Evolutionary conservation across 1,140 invertebrate genomes (phyloP).

Genomic region (Babylonia areolata): DNA sequence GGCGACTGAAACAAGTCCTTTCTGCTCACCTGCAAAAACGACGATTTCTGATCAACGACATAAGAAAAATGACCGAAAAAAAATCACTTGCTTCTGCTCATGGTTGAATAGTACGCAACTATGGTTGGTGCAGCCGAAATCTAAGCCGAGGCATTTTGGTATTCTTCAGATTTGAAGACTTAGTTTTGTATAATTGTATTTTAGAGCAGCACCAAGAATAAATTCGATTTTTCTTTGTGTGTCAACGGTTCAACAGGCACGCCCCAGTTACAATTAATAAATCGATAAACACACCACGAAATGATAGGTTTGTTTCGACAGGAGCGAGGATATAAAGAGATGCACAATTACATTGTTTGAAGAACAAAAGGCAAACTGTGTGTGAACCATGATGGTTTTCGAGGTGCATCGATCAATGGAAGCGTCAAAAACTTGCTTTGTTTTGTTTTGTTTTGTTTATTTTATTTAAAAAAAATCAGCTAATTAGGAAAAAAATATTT

Average conservation of each 20-base stretch:
- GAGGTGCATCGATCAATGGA: not conserved
- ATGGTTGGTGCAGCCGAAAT: not conserved
- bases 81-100: not conserved
- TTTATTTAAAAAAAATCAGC: too few relatives aligned
- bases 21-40: not conserved
- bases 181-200: not conserved
- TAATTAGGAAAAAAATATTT: too few relatives aligned
- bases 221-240: slow-evolving; percentile 1
- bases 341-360: too few relatives aligned
- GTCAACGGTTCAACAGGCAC: not conserved
- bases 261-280: not conserved
- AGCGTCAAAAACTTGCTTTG: not conserved
- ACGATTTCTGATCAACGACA: not conserved
- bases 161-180: not conserved
- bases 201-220: not conserved
- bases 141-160: not conserved
- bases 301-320: not conserved
- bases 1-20: not conserved
- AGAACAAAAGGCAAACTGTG: too few relatives aligned
- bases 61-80: not conserved
- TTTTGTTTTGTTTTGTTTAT: too few relatives aligned
- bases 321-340: not conserved
- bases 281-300: not conserved
- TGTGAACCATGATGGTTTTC: too few relatives aligned
- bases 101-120: not conserved